Base-by-base conservation (phyloP, 2,888 invertebrate genomes). In the Agriopis aurantiaria region DNA sequence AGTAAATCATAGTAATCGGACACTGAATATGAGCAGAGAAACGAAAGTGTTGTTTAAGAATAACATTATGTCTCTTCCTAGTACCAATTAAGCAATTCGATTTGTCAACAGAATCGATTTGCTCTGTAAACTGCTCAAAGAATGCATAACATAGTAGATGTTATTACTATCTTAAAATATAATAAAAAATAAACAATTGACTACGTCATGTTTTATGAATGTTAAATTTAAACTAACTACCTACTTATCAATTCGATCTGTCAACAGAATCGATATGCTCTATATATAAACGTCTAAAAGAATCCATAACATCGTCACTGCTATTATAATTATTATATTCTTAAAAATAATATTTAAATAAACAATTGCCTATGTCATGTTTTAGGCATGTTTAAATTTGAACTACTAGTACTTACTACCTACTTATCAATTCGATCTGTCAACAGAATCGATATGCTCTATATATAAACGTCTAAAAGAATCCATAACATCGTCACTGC, bases 1-100 rank as follows among this genome's bases (percentile, higher is more conserved):
- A 68, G 70, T 69, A 73, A 75, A 73, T 74, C 71, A 66, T 68
- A 45, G 48, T 65, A 46, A 55, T 23, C 41, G 52, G n/a, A 0
- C 23, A 53, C 55, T 52, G 33, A 57, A 51, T 58, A 45, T 40
- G 51, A 51, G 51, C 43, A 41, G 46, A 45, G 56, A 17, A 57
- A 23, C 46, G 65, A 58, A 66, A 53, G 52, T 63, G 49, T 7
- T 23, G 55, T 57, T 45, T 14, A 57, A 45, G 7, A 45, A 17
- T 43, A 56, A 56, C 33, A 45, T 57, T 5, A 3, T 17, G 45
- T 55, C 33, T 23, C 33, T 33, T 4, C 5, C 3, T 33, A 33
- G 33, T 33, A 33, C 33, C 33, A 33, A 23, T 33, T 33, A 33
- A 33, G 33, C 33, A 40, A 40, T 55, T n/a, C 23, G 8, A 55